Conservation (phyloP, 1,140 invertebrate species). For the Drosophila pandora region DNA sequence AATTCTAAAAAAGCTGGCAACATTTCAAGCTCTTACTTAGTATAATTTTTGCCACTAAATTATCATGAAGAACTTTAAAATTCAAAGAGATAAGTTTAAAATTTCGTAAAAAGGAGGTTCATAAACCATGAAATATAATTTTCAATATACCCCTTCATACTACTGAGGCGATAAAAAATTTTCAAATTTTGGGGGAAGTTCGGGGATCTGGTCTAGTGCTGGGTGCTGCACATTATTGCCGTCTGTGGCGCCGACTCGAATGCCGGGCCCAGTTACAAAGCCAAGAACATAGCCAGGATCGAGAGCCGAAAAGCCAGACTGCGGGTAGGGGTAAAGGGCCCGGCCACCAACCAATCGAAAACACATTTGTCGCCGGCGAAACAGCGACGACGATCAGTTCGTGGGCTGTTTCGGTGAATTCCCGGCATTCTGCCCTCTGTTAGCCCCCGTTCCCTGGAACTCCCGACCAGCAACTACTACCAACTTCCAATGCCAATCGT, state of each 20-base stretch:
- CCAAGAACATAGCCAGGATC: slow-evolving; percentile 1
- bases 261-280: slow-evolving; percentile 24
- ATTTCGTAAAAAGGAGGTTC: too few species aligned
- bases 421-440: slow-evolving; percentile 52
- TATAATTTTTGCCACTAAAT: too few species aligned
- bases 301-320: neutral
- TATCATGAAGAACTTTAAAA: neutral
- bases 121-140: too few species aligned
- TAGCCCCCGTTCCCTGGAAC: slow-evolving; percentile 1
- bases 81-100: too few species aligned
- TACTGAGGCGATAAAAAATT: slow-evolving; percentile 48
- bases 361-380: slow-evolving; percentile 76
- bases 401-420: slow-evolving; percentile 79
- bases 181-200: slow-evolving; percentile 37
- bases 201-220: slow-evolving; percentile 27
- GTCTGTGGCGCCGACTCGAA: slow-evolving; percentile 61
- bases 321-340: slow-evolving; percentile 21
- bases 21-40: too few species aligned
- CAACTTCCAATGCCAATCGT: slow-evolving; percentile 47
- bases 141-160: neutral
- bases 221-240: slow-evolving; percentile 54
- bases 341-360: slow-evolving; percentile 68
- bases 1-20: neutral
- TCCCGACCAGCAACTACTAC: neutral
- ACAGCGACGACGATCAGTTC: slow-evolving; percentile 63